Percentiles rank a stretch among this genome's conserved stretches.
Evolutionary conservation across 2,888 invertebrate species (phyloP).

Genomic region (Crioceris asparagi): DNA sequence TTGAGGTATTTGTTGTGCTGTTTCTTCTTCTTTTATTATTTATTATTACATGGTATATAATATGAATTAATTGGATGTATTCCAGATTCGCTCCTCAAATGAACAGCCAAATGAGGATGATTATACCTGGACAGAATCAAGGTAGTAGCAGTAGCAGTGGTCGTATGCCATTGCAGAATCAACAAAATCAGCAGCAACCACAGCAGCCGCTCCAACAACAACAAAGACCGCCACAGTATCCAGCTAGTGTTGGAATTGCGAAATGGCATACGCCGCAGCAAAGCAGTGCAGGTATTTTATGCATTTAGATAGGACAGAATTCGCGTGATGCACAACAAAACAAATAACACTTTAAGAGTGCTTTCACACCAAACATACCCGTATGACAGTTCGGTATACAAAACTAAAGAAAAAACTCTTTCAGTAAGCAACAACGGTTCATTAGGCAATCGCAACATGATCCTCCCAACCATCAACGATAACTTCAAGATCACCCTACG

Average conservation of each 20-base stretch:
- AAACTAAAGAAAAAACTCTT: too few relatives aligned
- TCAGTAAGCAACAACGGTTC: constrained; percentile 10
- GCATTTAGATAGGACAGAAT: too few relatives aligned
- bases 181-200: constrained; percentile 19
- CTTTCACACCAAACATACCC: too few relatives aligned
- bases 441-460: constrained; percentile 20
- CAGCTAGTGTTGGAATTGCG: constrained; percentile 17
- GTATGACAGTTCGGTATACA: too few relatives aligned
- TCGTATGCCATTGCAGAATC: constrained; percentile 18
- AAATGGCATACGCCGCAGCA: constrained; percentile 73
- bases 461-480: constrained; percentile 39
- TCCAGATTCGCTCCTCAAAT: constrained; percentile 10
- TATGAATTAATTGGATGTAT: neutral
- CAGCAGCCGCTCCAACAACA: constrained; percentile 24
- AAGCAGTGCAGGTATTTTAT: constrained; percentile 21
- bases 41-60: neutral
- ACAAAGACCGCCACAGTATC: constrained; percentile 15
- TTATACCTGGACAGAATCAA: constrained; percentile 19
- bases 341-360: too few relatives aligned
- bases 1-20: constrained; percentile 13
- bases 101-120: constrained; percentile 10
- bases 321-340: too few relatives aligned
- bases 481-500: constrained; percentile 63
- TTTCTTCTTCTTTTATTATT: constrained; percentile 2
- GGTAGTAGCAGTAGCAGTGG: too few relatives aligned